phyloP scores from a whole-genome alignment of 2,797 vertebrate genomes.

The Sciurus vulgaris region DNA sequence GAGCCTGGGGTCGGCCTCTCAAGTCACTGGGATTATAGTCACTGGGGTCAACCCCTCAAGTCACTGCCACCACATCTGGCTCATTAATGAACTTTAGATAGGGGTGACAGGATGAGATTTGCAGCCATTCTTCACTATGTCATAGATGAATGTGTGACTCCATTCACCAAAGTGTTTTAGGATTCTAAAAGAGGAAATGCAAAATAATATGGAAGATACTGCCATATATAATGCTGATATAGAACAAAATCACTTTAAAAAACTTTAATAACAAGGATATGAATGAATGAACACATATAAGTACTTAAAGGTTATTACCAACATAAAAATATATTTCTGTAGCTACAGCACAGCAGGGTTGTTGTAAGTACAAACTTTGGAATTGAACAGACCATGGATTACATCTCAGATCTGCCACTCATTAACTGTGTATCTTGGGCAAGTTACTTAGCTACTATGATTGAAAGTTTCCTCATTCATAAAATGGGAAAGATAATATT shows the following conservation, averaged over 20 bases:
- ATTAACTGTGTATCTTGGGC: constrained; percentile 16
- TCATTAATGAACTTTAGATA: constrained; percentile 8
- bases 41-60: background rate
- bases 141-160: constrained; percentile 36
- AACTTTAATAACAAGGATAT: constrained; percentile 45
- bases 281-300: constrained; percentile 37
- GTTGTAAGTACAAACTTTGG: constrained; percentile 11
- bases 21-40: too few relatives aligned
- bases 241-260: background rate
- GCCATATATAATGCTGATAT: constrained; percentile 35
- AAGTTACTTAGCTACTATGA: constrained; percentile 55
- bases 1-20: background rate
- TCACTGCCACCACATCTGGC: too few relatives aligned
- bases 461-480: constrained; percentile 34
- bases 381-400: constrained; percentile 4
- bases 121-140: constrained; percentile 16
- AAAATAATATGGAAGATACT: constrained; percentile 29
- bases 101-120: constrained; percentile 9
- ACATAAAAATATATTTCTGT: constrained; percentile 45
- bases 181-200: constrained; percentile 38
- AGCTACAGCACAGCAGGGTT: background rate
- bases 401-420: constrained; percentile 31
- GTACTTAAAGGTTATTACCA: constrained; percentile 45
- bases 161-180: constrained; percentile 34
- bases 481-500: constrained; percentile 40